Evolutionary conservation across 2,113 vertebrate species (phyloP).

Genomic region (Myiagra hebetior): DNA sequence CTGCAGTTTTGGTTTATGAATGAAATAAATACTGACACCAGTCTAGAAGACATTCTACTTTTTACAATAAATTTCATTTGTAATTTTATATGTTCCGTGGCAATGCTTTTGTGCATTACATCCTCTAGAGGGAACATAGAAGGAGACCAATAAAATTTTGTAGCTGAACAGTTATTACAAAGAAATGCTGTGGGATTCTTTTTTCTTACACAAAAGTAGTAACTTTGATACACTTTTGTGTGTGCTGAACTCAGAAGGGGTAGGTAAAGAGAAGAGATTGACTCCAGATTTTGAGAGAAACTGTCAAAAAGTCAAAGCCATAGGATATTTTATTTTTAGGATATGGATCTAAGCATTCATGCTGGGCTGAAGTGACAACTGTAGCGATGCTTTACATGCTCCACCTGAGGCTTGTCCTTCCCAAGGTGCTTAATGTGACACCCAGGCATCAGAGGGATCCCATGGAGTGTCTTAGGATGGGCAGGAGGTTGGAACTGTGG

Average conservation of each 20-base stretch:
- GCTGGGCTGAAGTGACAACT: neutral
- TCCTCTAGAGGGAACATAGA: constrained; percentile 86
- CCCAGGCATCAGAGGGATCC: neutral
- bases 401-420: neutral
- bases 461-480: neutral
- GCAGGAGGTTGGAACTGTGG: neutral
- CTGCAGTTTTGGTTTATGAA: constrained; percentile 79
- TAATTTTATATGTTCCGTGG: constrained; percentile 97
- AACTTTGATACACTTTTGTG: constrained; percentile 50
- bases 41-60: constrained; percentile 84
- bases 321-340: neutral
- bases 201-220: constrained; percentile 64
- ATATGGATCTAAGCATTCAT: neutral
- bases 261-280: neutral
- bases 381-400: neutral
- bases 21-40: constrained; percentile 85
- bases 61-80: constrained; percentile 92
- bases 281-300: neutral
- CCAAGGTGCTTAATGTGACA: neutral
- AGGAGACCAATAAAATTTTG: constrained; percentile 95
- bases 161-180: constrained; percentile 98
- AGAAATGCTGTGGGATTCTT: constrained; percentile 81
- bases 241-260: neutral
- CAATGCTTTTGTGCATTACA: constrained; percentile 95
- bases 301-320: neutral